Percentiles rank a stretch among this genome's conserved stretches.
These are phyloP conservation scores for Phalloptychus januarius DNA, from an alignment of 2,797 vertebrate species.

Conservation along the genomic window DNA sequence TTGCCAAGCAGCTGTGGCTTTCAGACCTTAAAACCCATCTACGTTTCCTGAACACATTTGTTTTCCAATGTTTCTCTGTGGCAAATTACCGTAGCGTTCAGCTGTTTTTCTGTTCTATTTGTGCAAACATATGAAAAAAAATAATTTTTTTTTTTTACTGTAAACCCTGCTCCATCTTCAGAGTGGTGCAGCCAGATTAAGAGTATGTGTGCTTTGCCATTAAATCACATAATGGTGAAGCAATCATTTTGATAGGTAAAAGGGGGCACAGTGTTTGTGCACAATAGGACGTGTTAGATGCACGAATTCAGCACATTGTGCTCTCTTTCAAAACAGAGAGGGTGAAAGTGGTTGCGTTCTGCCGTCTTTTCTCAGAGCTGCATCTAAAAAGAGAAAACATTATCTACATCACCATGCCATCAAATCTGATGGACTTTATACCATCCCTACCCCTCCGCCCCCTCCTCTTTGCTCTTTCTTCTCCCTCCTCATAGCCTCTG, in stretches of 20 bases:
- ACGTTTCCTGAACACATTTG: slow-evolving; percentile 76
- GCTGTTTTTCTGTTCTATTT: slow-evolving; percentile 68
- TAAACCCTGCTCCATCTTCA: slow-evolving; percentile 42
- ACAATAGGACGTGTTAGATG: slow-evolving; percentile 64
- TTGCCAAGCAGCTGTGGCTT: slow-evolving; percentile 83
- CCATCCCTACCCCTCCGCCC: slow-evolving; percentile 16
- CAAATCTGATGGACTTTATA: slow-evolving; percentile 78
- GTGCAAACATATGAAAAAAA: slow-evolving; percentile 72
- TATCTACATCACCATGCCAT: slow-evolving; percentile 82
- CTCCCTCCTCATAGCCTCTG: slow-evolving; percentile 48
- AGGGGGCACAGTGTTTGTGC: slow-evolving; percentile 60
- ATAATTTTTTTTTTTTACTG: slow-evolving; percentile 39
- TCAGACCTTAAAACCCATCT: slow-evolving; percentile 81
- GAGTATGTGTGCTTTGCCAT: slow-evolving; percentile 68
- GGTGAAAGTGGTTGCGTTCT: slow-evolving; percentile 67
- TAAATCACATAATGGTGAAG: slow-evolving; percentile 70
- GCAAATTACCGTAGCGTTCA: slow-evolving; percentile 71
- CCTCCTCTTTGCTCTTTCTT: slow-evolving; percentile 34
- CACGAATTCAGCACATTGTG: slow-evolving; percentile 57
- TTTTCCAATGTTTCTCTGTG: slow-evolving; percentile 75
- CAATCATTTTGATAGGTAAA: slow-evolving; percentile 71
- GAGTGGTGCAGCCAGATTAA: slow-evolving; percentile 49
- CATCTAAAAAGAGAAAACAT: slow-evolving; percentile 76
- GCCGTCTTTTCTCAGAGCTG: slow-evolving; percentile 70
- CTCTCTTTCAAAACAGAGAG: slow-evolving; percentile 59